A percentile compares a stretch with the other conserved stretches of the same genome.
phyloP scores from a whole-genome alignment of 2,888 invertebrate genomes.

The Linhomoeus sp. region DNA sequence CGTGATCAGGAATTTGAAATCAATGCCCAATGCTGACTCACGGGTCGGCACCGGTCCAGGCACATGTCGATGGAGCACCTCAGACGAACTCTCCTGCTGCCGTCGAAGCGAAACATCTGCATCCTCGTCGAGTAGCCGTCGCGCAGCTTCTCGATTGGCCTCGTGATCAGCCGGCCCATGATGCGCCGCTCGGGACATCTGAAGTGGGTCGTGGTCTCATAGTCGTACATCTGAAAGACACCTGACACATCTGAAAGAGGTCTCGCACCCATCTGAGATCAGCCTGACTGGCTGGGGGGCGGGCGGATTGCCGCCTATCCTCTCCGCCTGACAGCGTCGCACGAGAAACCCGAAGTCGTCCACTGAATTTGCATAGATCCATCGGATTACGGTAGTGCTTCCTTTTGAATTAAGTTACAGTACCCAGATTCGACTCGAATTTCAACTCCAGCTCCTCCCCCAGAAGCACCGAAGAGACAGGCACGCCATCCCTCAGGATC shows the following conservation, averaged over 20 bases:
- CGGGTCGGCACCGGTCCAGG: too few relatives aligned
- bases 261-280: conserved; percentile 18
- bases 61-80: conserved; percentile 24
- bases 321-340: conserved; percentile 21
- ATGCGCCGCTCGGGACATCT: conserved; percentile 22
- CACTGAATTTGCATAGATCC: not conserved
- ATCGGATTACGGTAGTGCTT: too few relatives aligned
- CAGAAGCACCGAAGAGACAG: conserved; percentile 4
- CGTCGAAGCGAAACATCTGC: conserved; percentile 25
- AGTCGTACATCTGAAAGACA: not conserved
- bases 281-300: conserved; percentile 18
- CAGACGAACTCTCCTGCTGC: conserved; percentile 20
- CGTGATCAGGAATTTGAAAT: too few relatives aligned
- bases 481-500: conserved; percentile 1
- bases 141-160: conserved; percentile 11
- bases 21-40: too few relatives aligned
- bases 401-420: too few relatives aligned
- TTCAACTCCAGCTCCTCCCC: conserved; percentile 3
- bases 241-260: not conserved
- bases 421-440: not conserved
- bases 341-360: conserved; percentile 17
- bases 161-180: conserved; percentile 14
- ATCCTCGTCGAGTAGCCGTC: conserved; percentile 19
- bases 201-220: conserved; percentile 2
- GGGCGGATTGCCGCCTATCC: conserved; percentile 20